These are phyloP conservation scores for Cataglyphis rosenhaueri DNA, from an alignment of 2,888 invertebrate species.

Conservation along the genomic window DNA sequence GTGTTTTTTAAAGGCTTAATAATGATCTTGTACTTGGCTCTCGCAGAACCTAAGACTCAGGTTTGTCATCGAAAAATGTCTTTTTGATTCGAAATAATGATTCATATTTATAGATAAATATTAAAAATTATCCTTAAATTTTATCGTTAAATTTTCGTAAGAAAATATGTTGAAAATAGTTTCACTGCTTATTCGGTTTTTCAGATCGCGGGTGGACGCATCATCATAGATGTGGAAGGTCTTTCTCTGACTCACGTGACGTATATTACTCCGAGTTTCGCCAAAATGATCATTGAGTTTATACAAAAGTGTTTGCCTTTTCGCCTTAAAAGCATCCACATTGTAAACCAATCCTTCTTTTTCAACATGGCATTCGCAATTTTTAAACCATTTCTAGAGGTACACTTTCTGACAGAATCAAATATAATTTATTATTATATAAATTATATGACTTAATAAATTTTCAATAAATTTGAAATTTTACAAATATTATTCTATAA, in stretches of 20 bases:
- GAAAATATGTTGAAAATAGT: neutral
- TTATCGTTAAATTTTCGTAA: neutral
- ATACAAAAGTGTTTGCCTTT: constrained; percentile 93
- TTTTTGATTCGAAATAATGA: neutral
- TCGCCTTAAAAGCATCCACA: constrained; percentile 94
- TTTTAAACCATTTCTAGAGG: constrained; percentile 93
- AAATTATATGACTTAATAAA: neutral
- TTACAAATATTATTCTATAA: neutral
- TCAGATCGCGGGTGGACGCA: constrained; percentile 89
- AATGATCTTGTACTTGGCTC: constrained; percentile 90
- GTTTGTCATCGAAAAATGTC: constrained; percentile 60
- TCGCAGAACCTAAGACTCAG: constrained; percentile 93
- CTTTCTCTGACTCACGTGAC: constrained; percentile 90
- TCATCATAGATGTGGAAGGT: constrained; percentile 92
- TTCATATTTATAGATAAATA: neutral
- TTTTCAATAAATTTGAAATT: neutral
- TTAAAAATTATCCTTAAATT: neutral
- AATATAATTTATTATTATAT: neutral
- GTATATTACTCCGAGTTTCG: constrained; percentile 93
- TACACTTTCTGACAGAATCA: constrained; percentile 55
- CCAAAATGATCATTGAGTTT: constrained; percentile 90
- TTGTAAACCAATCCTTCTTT: constrained; percentile 94
- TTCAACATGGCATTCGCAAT: constrained; percentile 95
- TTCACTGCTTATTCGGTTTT: constrained; percentile 13
- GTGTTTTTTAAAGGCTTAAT: constrained; percentile 91